Percentiles rank a stretch among this genome's conserved stretches.
Evolutionary conservation across 2,797 vertebrate species (phyloP).

Genomic region (Poeciliopsis paucimaculata): DNA sequence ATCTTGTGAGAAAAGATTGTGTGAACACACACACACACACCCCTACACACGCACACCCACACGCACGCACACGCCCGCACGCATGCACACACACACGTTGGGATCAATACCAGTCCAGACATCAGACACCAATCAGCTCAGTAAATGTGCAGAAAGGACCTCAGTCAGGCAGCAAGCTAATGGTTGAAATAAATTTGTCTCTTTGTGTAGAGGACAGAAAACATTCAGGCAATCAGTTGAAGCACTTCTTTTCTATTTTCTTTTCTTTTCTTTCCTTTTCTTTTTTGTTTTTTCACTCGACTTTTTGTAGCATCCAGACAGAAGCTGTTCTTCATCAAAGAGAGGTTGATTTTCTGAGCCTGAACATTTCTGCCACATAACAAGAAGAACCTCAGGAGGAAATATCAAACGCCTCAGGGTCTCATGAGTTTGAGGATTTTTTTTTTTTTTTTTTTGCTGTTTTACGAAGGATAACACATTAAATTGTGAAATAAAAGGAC

Average conservation of each 20-base stretch:
- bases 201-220: neutral
- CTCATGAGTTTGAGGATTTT: neutral
- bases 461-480: neutral
- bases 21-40: neutral
- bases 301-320: neutral
- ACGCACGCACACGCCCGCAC: too few species aligned
- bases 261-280: neutral
- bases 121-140: neutral
- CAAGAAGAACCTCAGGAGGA: neutral
- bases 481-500: too few species aligned
- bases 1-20: neutral
- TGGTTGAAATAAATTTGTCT: neutral
- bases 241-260: neutral
- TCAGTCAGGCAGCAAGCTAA: neutral
- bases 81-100: too few species aligned
- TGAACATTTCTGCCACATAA: neutral
- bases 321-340: neutral
- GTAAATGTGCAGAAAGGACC: neutral
- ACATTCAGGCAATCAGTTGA: neutral
- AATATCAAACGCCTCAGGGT: neutral
- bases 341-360: neutral
- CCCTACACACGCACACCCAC: rapidly evolving
- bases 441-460: neutral
- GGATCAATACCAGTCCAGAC: neutral
- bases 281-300: too few species aligned